These are phyloP conservation scores for Cantharis rufa DNA, from an alignment of 2,888 invertebrate species.

Conservation along the genomic window DNA sequence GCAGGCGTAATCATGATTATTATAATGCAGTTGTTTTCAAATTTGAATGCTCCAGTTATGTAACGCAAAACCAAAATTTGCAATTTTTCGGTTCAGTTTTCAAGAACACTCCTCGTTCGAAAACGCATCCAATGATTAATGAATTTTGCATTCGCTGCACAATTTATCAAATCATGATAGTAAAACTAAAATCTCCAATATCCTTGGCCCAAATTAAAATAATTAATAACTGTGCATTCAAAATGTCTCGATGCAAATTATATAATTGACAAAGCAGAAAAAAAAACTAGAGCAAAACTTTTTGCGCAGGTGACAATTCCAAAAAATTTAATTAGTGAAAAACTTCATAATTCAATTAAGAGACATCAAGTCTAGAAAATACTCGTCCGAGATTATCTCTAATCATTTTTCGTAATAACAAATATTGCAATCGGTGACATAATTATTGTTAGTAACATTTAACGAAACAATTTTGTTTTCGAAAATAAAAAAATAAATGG, in stretches of 20 bases:
- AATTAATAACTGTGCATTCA: neutral
- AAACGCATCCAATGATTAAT: neutral
- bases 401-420: neutral
- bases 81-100: neutral
- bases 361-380: slow-evolving; percentile 14
- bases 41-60: neutral
- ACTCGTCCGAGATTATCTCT: neutral
- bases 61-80: neutral
- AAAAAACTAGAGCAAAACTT: neutral
- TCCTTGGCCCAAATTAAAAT: slow-evolving; percentile 19
- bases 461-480: neutral
- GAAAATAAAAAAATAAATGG: neutral
- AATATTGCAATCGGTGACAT: neutral
- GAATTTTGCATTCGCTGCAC: neutral
- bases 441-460: neutral
- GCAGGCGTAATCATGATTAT: neutral
- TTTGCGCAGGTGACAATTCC: neutral
- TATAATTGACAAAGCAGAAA: neutral
- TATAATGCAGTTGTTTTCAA: neutral
- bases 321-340: neutral
- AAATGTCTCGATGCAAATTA: neutral
- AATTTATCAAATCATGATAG: neutral
- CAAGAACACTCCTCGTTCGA: neutral
- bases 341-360: neutral
- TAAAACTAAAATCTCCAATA: slow-evolving; percentile 4